phyloP scores from a whole-genome alignment of 2,888 invertebrate genomes.

The Ceriagrion tenellum region DNA sequence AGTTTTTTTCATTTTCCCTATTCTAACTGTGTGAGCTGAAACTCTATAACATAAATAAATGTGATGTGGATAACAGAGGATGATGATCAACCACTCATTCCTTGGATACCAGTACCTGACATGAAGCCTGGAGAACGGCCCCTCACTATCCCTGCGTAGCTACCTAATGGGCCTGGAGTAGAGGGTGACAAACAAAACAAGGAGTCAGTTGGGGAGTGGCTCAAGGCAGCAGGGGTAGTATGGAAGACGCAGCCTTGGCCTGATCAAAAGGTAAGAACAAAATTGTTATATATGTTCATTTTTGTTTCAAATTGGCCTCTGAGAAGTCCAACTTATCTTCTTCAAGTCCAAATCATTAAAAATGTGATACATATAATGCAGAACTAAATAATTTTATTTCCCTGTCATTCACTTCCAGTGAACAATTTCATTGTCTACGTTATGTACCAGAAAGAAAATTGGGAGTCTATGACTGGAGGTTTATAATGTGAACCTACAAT shows the following conservation, averaged over 20 bases:
- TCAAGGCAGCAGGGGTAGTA: slow-evolving; percentile 59
- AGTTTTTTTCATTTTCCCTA: not conserved
- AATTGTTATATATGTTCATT: slow-evolving; percentile 53
- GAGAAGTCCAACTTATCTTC: slow-evolving; percentile 12
- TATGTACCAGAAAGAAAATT: not conserved
- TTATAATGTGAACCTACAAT: not conserved
- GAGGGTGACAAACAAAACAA: slow-evolving; percentile 72
- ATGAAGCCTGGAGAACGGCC: slow-evolving; percentile 90
- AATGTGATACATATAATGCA: not conserved
- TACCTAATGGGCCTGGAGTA: slow-evolving; percentile 79
- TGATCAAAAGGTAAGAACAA: slow-evolving; percentile 62
- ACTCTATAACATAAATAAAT: slow-evolving; percentile 24
- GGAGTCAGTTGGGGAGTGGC: slow-evolving; percentile 69
- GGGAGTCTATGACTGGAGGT: not conserved
- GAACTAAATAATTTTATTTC: not conserved
- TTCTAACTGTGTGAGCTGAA: not conserved
- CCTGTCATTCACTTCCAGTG: not conserved
- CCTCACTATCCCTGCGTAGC: slow-evolving; percentile 95
- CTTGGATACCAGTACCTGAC: slow-evolving; percentile 87
- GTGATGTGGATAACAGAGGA: slow-evolving; percentile 77
- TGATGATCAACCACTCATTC: slow-evolving; percentile 19
- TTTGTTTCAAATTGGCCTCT: slow-evolving; percentile 28
- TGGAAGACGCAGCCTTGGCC: slow-evolving; percentile 62
- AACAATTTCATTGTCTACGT: not conserved
- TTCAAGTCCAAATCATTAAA: not conserved